phyloP scores from a whole-genome alignment of 2,888 invertebrate genomes.

The Drosophila atripex region DNA sequence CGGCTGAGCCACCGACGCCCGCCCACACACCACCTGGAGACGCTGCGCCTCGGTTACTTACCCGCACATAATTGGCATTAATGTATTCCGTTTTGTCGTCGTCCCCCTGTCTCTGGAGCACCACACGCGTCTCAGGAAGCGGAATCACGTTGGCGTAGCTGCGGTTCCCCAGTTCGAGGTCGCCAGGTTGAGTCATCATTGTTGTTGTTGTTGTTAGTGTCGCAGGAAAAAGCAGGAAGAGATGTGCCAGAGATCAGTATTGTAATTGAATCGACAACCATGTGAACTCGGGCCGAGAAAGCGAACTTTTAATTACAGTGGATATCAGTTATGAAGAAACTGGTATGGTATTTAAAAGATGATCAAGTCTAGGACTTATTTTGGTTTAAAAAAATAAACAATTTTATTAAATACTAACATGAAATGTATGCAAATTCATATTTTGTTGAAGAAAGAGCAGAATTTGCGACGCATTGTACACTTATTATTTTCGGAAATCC shows the following conservation, averaged over 20 bases:
- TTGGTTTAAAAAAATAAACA: too few species aligned
- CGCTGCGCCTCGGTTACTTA: constrained; percentile 84
- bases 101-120: constrained; percentile 88
- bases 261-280: constrained; percentile 34
- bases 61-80: constrained; percentile 96
- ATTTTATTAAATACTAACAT: too few species aligned
- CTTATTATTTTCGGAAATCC: too few species aligned
- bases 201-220: constrained; percentile 27
- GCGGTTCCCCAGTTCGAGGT: constrained; percentile 49
- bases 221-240: constrained; percentile 37
- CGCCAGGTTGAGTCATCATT: constrained; percentile 35
- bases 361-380: neutral
- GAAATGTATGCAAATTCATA: too few species aligned
- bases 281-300: constrained; percentile 26
- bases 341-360: neutral
- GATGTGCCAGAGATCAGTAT: constrained; percentile 34
- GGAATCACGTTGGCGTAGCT: constrained; percentile 97
- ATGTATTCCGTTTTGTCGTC: constrained; percentile 94
- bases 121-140: constrained; percentile 94
- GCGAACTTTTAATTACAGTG: constrained; percentile 22
- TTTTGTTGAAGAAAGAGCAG: too few species aligned
- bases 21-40: constrained; percentile 19
- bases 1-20: constrained; percentile 19
- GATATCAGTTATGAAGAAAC: neutral
- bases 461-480: too few species aligned